phyloP scores from a whole-genome alignment of 2,888 invertebrate genomes.

The Euplagia quadripunctaria region DNA sequence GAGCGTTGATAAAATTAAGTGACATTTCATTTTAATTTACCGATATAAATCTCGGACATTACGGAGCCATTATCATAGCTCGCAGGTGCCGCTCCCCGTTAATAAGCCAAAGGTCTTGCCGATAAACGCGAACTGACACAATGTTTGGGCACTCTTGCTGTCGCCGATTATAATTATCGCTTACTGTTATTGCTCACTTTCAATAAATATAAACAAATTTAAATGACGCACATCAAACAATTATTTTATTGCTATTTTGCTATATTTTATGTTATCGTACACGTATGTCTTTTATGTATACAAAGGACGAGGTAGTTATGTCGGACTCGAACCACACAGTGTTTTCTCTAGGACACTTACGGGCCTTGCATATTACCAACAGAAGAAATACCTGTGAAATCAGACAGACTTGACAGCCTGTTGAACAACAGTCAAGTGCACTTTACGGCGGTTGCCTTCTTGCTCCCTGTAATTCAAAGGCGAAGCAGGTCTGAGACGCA shows the following conservation, averaged over 20 bases:
- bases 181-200: conserved; percentile 39
- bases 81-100: conserved; percentile 68
- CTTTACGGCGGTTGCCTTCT: too few relatives aligned
- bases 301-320: not conserved
- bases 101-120: conserved; percentile 68
- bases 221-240: conserved; percentile 35
- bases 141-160: conserved; percentile 59
- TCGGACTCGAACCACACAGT: too few relatives aligned
- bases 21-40: conserved; percentile 84
- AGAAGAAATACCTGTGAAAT: too few relatives aligned
- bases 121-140: conserved; percentile 67
- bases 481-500: too few relatives aligned
- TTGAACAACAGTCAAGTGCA: not conserved
- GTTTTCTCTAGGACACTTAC: too few relatives aligned
- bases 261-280: conserved; percentile 40
- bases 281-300: conserved; percentile 26
- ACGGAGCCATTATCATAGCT: conserved; percentile 71
- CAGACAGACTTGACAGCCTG: not conserved
- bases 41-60: conserved; percentile 78
- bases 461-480: too few relatives aligned
- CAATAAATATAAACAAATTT: conserved; percentile 37
- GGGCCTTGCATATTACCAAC: too few relatives aligned
- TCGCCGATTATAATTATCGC: conserved; percentile 42
- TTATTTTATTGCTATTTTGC: conserved; percentile 38
- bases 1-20: conserved; percentile 81